These are phyloP conservation scores for Hiodon alosoides DNA, from an alignment of 2,113 vertebrate species.

Conservation along the genomic window DNA sequence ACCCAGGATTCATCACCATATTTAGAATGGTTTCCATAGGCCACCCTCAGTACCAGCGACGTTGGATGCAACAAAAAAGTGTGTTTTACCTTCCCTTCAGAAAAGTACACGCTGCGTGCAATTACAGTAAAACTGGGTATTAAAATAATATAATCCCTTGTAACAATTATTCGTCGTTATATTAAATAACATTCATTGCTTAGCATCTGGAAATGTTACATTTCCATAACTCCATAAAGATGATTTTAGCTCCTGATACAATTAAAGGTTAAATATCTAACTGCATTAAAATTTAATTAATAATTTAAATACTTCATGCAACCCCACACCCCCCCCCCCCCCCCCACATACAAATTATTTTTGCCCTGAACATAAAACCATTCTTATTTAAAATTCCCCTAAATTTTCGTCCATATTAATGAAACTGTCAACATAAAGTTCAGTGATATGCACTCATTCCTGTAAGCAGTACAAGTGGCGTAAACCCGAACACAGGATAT, in stretches of 20 bases:
- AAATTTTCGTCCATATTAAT: neutral
- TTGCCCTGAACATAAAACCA: neutral
- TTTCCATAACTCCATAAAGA: slow-evolving; percentile 45
- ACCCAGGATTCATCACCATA: too few species aligned
- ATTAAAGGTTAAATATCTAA: slow-evolving; percentile 38
- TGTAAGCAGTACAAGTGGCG: neutral
- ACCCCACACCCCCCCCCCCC: too few species aligned
- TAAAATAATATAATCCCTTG: slow-evolving; percentile 23
- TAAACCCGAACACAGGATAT: too few species aligned
- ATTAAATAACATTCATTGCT: slow-evolving; percentile 27
- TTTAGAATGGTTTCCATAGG: too few species aligned
- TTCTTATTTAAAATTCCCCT: too few species aligned
- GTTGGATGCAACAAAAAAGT: too few species aligned
- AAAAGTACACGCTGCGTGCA: neutral
- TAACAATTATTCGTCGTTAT: slow-evolving; percentile 19
- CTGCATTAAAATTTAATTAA: slow-evolving; percentile 21
- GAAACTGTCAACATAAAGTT: neutral
- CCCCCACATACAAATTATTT: neutral
- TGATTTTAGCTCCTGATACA: slow-evolving; percentile 23
- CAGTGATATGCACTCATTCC: neutral
- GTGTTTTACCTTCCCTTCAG: too few species aligned
- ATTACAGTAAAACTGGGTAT: slow-evolving; percentile 9
- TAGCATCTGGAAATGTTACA: slow-evolving; percentile 26
- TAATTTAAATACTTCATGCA: slow-evolving; percentile 9
- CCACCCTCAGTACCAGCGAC: too few species aligned